Conservation (phyloP, 2,888 invertebrate genomes). For the Drosophila falleni region DNA sequence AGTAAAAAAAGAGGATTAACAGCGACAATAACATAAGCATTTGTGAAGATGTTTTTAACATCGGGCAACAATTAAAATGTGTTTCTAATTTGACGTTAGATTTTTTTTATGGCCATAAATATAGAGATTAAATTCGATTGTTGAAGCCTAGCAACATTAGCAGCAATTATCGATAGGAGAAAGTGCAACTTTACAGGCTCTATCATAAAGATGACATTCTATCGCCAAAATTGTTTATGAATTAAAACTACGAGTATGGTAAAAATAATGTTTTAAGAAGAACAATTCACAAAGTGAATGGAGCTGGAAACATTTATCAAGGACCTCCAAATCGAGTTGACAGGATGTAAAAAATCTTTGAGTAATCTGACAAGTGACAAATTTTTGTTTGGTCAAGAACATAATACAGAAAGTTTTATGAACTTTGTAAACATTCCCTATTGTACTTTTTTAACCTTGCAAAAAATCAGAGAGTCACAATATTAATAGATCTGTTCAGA, state of each 20-base stretch:
- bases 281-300: background rate
- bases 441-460: too few relatives aligned
- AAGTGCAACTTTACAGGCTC: background rate
- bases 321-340: too few relatives aligned
- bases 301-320: background rate
- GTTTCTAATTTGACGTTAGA: background rate
- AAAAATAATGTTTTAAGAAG: background rate
- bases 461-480: too few relatives aligned
- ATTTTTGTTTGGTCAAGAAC: too few relatives aligned
- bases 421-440: too few relatives aligned
- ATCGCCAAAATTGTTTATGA: background rate
- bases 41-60: background rate
- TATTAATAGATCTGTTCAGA: too few relatives aligned
- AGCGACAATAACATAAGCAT: constrained; percentile 1
- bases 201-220: background rate
- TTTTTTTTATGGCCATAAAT: background rate
- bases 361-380: too few relatives aligned
- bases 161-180: background rate
- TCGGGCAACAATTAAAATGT: background rate
- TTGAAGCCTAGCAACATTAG: background rate
- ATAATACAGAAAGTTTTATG: too few relatives aligned
- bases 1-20: constrained; percentile 27
- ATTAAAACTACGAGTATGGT: background rate
- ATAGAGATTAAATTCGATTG: background rate
- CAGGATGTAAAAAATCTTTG: too few relatives aligned